Base-by-base conservation (phyloP, 2,113 vertebrate species). In the Epinephelus moara region DNA sequence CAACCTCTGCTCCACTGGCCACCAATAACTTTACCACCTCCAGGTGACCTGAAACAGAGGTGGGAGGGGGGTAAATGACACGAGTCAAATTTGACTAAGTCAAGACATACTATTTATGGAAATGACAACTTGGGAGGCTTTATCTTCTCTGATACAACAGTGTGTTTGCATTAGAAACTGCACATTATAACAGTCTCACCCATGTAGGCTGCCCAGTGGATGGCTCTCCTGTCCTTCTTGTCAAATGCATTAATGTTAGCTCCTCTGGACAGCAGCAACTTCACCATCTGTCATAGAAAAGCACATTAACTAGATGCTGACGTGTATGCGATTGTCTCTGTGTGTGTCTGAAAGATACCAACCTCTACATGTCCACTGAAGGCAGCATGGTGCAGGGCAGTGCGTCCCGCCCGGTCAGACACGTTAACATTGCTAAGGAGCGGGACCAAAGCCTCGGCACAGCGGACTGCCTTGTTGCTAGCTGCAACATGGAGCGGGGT, bases 171-270 rank as follows among this genome's bases (percentile, higher is more conserved):
- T 37, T 33, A 33, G 2, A 62, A 66, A 49, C 9, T 8, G 2
- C 23, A 57, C 27, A 6, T 17, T 42, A 2, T 45, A 33, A 27
- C 4, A 62, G 23, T 63, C 95, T 91, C 95, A 99, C 98, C 98
- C 98, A 99, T 99, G 92, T 98, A 99, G 5, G 98, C 97, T 71
- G 97, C 98, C 98, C 98, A 99, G 79, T 99, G 98, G 82, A 99
- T 96, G 60, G 98, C 98, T 88, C 98, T 95, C 70, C 98, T 95
- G 92, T 99, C 98, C 90, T 99, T 99, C 94, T 99, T 99, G 93
- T 99, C 98, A 94, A 99, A 99, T 42, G 98, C 98, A 87, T 99
- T 99, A 85, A 99, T 97, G 92, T 99, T 99, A 91, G 98, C 97
- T 89, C 98, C 98, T 96, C 97, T 97, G 88, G 98, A 99, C 86